Conservation (phyloP, 2,888 invertebrate species). For the Sphaerophoria rueppellii region DNA sequence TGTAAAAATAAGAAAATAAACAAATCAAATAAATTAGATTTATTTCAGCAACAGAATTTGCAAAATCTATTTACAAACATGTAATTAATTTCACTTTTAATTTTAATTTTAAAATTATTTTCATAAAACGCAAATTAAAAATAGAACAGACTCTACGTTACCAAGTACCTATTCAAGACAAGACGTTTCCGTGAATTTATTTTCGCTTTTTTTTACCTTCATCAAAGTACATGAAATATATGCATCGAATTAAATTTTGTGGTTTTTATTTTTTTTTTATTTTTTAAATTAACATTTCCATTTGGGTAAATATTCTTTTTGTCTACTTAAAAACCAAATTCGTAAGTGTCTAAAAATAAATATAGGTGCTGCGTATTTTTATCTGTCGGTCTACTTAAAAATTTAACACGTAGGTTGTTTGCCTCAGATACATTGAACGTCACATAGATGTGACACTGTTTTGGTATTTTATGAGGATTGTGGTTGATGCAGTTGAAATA, state of each 20-base stretch:
- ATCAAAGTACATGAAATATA: neutral
- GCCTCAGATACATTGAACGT: neutral
- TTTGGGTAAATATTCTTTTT: conserved; percentile 46
- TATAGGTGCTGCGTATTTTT: conserved; percentile 48
- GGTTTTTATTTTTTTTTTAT: neutral
- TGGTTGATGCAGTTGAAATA: neutral
- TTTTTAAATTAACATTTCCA: conserved; percentile 44
- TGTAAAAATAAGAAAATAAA: conserved; percentile 26
- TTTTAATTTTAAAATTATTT: conserved; percentile 34
- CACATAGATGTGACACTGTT: conserved; percentile 26
- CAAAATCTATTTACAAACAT: conserved; percentile 50
- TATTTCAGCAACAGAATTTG: conserved; percentile 10
- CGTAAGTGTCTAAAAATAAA: conserved; percentile 45
- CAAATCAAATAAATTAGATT: conserved; percentile 25
- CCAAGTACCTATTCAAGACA: conserved; percentile 1
- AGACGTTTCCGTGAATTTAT: conserved; percentile 20
- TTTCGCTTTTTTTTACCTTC: conserved; percentile 7
- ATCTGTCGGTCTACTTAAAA: conserved; percentile 42
- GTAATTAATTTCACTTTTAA: conserved; percentile 63
- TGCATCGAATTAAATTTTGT: neutral
- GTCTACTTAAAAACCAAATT: neutral
- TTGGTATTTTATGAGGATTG: neutral
- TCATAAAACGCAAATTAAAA: neutral
- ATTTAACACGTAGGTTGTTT: conserved; percentile 42
- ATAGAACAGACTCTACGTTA: neutral